Conservation (phyloP, 2,113 vertebrate genomes). For the Nannospalax galili region DNA sequence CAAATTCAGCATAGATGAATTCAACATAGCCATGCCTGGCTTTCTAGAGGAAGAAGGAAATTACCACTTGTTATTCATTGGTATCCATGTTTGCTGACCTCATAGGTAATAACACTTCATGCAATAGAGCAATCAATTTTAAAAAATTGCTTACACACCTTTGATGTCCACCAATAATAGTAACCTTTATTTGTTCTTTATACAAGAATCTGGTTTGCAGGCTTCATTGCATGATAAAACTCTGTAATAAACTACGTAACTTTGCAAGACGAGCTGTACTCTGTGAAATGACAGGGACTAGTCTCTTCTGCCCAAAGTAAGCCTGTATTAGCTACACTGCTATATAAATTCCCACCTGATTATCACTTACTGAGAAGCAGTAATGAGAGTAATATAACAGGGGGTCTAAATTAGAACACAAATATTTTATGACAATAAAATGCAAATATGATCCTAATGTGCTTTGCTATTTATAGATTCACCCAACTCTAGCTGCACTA, state of each 20-base stretch:
- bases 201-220: too few species aligned
- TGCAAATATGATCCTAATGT: constrained; percentile 62
- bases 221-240: not conserved
- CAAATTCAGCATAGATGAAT: not conserved
- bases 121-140: too few species aligned
- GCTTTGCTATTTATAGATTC: constrained; percentile 52
- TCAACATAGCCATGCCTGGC: too few species aligned
- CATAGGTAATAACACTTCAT: too few species aligned
- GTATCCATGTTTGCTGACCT: not conserved
- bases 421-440: constrained; percentile 70
- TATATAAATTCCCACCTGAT: constrained; percentile 51
- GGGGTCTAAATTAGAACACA: constrained; percentile 66
- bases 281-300: not conserved
- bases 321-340: not conserved
- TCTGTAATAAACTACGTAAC: not conserved
- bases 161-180: too few species aligned
- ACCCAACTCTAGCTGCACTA: not conserved
- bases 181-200: too few species aligned
- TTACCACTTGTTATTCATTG: not conserved
- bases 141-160: too few species aligned
- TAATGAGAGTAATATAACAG: constrained; percentile 67
- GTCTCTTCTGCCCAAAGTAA: constrained; percentile 32
- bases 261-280: not conserved
- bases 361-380: constrained; percentile 49
- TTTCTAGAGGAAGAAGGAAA: not conserved